phyloP scores from a whole-genome alignment of 1,140 invertebrate species.

The Drosophila dunni region DNA sequence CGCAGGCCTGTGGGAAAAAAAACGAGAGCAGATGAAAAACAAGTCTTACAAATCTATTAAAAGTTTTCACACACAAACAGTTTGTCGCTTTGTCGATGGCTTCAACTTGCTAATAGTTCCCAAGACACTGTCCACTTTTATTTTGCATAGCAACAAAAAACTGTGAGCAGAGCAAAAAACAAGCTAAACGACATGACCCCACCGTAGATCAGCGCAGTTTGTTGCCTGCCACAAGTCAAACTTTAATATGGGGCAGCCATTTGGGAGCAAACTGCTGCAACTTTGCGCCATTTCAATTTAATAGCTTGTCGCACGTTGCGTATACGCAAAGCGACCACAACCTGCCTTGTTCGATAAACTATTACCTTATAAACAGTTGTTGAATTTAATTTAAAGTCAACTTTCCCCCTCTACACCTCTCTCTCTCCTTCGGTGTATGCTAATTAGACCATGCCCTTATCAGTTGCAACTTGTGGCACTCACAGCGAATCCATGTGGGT shows the following conservation, averaged over 20 bases:
- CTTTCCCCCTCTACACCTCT: neutral
- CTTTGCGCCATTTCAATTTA: constrained; percentile 22
- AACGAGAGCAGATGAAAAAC: constrained; percentile 35
- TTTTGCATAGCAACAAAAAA: constrained; percentile 33
- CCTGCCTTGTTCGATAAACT: constrained; percentile 25
- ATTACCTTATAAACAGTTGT: constrained; percentile 23
- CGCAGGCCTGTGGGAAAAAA: constrained; percentile 65
- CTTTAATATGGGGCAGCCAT: constrained; percentile 12
- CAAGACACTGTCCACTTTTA: constrained; percentile 38
- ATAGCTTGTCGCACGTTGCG: constrained; percentile 31
- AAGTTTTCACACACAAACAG: constrained; percentile 52
- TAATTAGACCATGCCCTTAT: constrained; percentile 71
- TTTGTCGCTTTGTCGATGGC: constrained; percentile 3
- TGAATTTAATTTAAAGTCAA: constrained; percentile 41
- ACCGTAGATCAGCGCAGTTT: neutral
- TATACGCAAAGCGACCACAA: constrained; percentile 38
- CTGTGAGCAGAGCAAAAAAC: constrained; percentile 25
- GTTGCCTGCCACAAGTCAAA: constrained; percentile 31
- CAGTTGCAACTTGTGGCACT: constrained; percentile 33
- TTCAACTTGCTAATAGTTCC: constrained; percentile 72
- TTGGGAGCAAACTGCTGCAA: constrained; percentile 13
- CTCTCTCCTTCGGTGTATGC: neutral
- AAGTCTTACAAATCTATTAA: constrained; percentile 62
- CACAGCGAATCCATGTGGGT: neutral
- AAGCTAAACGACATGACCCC: constrained; percentile 37